These are phyloP conservation scores for Cirrhinus molitorella DNA, from an alignment of 2,797 vertebrate species.

Conservation along the genomic window DNA sequence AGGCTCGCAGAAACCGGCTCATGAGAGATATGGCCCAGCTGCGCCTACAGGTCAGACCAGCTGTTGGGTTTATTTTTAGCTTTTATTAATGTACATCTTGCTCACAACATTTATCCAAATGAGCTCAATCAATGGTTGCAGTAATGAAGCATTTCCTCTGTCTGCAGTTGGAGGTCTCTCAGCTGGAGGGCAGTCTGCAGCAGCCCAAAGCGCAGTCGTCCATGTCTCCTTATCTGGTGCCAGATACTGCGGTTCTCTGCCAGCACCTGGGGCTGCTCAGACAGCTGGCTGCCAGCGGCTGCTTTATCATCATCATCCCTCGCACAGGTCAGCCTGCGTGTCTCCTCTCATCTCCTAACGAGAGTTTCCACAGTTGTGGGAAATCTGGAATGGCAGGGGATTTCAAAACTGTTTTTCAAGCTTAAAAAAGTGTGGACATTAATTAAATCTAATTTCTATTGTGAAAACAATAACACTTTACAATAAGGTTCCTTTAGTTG, in stretches of 20 bases:
- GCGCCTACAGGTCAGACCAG: conserved; percentile 87
- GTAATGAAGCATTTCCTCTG: conserved; percentile 22
- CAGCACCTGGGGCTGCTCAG: conserved; percentile 89
- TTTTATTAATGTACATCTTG: not conserved
- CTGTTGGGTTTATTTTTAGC: conserved; percentile 14
- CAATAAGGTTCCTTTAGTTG: no score
- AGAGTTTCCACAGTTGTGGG: not conserved
- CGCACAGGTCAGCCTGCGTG: conserved; percentile 83
- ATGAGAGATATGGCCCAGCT: conserved; percentile 99
- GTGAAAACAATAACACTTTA: not conserved
- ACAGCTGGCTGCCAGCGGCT: conserved; percentile 90
- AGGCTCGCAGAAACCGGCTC: conserved; percentile 92
- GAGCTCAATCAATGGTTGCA: not conserved
- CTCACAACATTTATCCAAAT: not conserved
- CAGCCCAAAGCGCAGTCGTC: conserved; percentile 95
- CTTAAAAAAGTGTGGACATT: not conserved
- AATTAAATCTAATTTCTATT: not conserved
- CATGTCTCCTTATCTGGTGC: conserved; percentile 97
- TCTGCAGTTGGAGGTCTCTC: conserved; percentile 92
- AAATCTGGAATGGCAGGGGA: not conserved
- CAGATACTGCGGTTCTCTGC: conserved; percentile 92
- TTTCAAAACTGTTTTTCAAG: not conserved
- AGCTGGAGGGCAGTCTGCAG: conserved; percentile 96
- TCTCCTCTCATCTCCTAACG: not conserved
- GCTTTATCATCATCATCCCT: conserved; percentile 97